A percentile compares a stretch with the other conserved stretches of the same genome.
These are phyloP conservation scores for Xylota sylvarum DNA, from an alignment of 2,888 invertebrate genomes.

Conservation along the genomic window DNA sequence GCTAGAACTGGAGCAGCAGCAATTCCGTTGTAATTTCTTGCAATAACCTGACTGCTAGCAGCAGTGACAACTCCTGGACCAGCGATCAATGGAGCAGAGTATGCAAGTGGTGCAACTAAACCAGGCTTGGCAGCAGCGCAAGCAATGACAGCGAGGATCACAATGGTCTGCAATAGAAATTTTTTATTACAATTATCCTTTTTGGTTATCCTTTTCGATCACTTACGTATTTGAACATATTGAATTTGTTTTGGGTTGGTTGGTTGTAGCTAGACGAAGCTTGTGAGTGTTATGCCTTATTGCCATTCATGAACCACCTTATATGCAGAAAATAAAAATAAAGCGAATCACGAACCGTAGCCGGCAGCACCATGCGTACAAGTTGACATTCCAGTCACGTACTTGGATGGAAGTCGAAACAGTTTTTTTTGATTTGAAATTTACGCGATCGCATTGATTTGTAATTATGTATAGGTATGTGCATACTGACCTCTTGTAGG, in stretches of 20 bases:
- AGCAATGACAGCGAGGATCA: slow-evolving; percentile 64
- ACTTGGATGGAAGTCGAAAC: neutral
- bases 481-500: neutral
- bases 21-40: slow-evolving; percentile 81
- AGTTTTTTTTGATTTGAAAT: neutral
- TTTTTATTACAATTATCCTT: neutral
- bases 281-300: neutral
- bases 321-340: neutral
- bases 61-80: slow-evolving; percentile 79
- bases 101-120: slow-evolving; percentile 78
- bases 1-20: slow-evolving; percentile 85
- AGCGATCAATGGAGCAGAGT: slow-evolving; percentile 66
- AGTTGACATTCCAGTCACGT: neutral
- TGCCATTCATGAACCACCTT: neutral
- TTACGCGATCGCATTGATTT: neutral
- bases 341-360: neutral
- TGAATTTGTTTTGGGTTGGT: slow-evolving; percentile 23
- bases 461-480: too few relatives aligned
- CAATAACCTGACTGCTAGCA: slow-evolving; percentile 81
- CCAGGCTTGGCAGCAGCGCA: slow-evolving; percentile 72
- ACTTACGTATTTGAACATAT: slow-evolving; percentile 61
- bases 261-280: neutral
- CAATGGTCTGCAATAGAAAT: slow-evolving; percentile 33
- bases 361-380: neutral
- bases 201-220: slow-evolving; percentile 1